Base-by-base conservation (phyloP, 2,113 vertebrate genomes). In the Cyphomyrus discorhynchus region DNA sequence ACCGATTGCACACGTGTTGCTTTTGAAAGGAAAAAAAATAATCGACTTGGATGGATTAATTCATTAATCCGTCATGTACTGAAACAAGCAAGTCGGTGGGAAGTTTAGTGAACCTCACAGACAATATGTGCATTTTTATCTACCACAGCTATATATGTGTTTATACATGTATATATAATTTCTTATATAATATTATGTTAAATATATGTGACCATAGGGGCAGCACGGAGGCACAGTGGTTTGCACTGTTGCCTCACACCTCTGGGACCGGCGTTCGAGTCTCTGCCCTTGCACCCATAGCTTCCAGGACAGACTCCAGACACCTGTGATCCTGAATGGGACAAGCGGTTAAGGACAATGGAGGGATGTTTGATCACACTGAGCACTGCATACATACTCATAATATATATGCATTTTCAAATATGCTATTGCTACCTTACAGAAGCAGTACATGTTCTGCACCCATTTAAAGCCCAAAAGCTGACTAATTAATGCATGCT, bases 11-110 rank as follows among this genome's bases (percentile, higher is more conserved):
- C n/a, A 31, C 62, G 62, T 66, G 62, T 66, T 66, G n/a, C 62
- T 62, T 62, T 62, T 62, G 56, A 62, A n/a, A 62, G 21, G 19
- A 21, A 56, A 56, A 56, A 17, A 56, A 56, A 1, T 21, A 7
- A 56, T 56, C 1, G 2, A 56, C 24, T 21, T 56, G 5, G 53
- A 56, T 56, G 53, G 53, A 56, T 21, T 56, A 7, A 56, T 56
- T 56, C 5, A n/a, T n/a, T 62, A 62, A 62, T 62, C 8, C 24
- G 8, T 62, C 56, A 62, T n/a, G 56, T 62, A 62, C 91, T 88
- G 92, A 92, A 91, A 93, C 93, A 89, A 89, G 24, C 50, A 93
- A 91, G 93, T 90, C 92, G 62, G 89, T 5, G 87, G 47, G 89
- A 92, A 92, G 90, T 66, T 56, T 39, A 42, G 42, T 46, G 50